Evolutionary conservation across 2,797 vertebrate species (phyloP).

Genomic region (Trachops cirrhosus): DNA sequence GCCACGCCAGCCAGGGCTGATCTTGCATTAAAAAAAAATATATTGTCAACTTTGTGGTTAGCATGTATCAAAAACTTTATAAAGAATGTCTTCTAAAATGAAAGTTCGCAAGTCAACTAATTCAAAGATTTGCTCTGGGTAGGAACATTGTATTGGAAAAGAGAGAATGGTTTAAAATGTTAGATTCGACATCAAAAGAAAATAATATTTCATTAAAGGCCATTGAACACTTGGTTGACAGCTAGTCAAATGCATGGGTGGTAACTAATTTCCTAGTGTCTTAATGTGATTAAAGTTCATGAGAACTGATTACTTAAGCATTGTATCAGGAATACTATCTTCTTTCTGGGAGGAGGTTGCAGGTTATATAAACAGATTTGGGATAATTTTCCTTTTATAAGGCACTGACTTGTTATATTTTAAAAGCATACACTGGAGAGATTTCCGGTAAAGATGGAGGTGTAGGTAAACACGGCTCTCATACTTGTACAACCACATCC

Average conservation of each 20-base stretch:
- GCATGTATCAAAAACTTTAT: neutral
- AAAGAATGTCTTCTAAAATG: neutral
- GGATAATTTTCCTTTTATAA: neutral
- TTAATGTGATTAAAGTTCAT: constrained; percentile 16
- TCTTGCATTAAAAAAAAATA: neutral
- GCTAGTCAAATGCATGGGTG: neutral
- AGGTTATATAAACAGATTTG: neutral
- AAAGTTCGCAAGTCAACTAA: neutral
- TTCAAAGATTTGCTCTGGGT: constrained; percentile 3
- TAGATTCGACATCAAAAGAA: constrained; percentile 23
- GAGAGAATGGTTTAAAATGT: neutral
- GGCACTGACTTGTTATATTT: neutral
- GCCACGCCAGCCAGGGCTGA: neutral
- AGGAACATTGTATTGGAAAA: constrained; percentile 14
- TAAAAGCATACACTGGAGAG: neutral
- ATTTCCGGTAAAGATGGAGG: neutral
- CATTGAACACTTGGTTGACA: neutral
- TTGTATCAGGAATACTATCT: constrained; percentile 7
- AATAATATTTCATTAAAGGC: constrained; percentile 13
- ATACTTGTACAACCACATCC: neutral
- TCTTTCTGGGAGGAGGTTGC: neutral
- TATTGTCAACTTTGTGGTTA: neutral
- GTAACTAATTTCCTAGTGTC: constrained; percentile 14
- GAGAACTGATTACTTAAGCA: neutral
- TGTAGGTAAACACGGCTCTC: neutral